Conservation (phyloP, 2,113 vertebrate species). For the Speoplatyrhinus poulsoni region DNA sequence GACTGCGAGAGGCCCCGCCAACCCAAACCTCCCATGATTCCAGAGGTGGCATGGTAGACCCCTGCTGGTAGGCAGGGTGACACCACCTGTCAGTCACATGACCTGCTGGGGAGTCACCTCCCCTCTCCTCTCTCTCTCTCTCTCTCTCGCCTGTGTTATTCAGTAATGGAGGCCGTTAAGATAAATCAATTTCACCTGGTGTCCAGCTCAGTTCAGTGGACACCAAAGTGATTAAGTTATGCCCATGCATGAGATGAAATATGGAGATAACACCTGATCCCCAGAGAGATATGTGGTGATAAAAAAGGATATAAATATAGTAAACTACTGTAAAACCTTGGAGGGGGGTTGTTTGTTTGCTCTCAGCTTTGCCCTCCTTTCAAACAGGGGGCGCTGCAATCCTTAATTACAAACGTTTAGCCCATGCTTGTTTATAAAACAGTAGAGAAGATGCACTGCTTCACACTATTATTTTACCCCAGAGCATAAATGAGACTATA, state of each 20-base stretch:
- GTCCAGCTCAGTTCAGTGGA: not conserved
- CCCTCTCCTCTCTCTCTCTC: not conserved
- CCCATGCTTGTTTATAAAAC: constrained; percentile 10
- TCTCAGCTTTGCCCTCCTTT: constrained; percentile 30
- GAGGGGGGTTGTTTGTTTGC: not conserved
- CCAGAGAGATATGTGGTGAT: no score
- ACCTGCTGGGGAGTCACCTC: constrained; percentile 3
- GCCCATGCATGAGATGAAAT: no score
- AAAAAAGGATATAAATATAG: no score
- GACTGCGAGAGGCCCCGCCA: no score
- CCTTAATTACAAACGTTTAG: constrained; percentile 1
- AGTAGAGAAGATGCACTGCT: not conserved
- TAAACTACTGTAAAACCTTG: no score
- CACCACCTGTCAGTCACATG: constrained; percentile 48
- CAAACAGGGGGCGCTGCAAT: constrained; percentile 56
- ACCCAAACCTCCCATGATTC: constrained; percentile 17
- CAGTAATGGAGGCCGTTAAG: not conserved
- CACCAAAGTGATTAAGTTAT: no score
- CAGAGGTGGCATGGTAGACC: constrained; percentile 34
- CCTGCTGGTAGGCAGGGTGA: constrained; percentile 54
- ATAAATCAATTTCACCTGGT: not conserved
- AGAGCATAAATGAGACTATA: constrained; percentile 36
- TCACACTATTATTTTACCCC: not conserved
- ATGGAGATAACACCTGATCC: no score
- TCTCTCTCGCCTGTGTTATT: not conserved